phyloP scores from a whole-genome alignment of 2,888 invertebrate genomes.

The Caenorhabditis sp. region DNA sequence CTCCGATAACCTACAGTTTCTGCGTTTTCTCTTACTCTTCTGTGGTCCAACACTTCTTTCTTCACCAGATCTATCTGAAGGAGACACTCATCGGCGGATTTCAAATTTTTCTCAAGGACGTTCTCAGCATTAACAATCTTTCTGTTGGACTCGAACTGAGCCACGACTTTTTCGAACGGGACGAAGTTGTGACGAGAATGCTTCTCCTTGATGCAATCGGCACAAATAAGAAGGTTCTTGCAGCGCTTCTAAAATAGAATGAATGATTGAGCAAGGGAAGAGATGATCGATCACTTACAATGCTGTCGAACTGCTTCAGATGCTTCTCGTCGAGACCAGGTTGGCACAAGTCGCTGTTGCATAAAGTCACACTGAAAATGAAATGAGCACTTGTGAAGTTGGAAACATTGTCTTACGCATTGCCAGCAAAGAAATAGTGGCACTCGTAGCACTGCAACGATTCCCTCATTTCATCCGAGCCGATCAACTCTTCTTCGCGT shows the following conservation, averaged over 20 bases:
- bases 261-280: neutral
- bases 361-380: conserved; percentile 16
- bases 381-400: neutral
- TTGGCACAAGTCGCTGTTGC: conserved; percentile 4
- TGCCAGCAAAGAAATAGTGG: neutral
- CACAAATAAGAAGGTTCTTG: conserved; percentile 13
- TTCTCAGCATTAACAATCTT: conserved; percentile 7
- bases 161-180: conserved; percentile 24
- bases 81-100: conserved; percentile 19
- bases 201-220: conserved; percentile 14
- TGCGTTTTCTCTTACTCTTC: conserved; percentile 1
- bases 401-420: conserved; percentile 7
- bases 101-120: neutral
- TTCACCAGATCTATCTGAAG: neutral
- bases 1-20: neutral
- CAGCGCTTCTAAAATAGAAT: conserved; percentile 16
- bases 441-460: conserved; percentile 10
- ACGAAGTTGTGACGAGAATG: conserved; percentile 29
- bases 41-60: conserved; percentile 14
- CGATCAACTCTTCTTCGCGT: conserved; percentile 16
- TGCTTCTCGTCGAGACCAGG: neutral
- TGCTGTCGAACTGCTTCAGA: conserved; percentile 1
- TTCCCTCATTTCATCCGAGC: neutral
- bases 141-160: conserved; percentile 18
- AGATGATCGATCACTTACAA: neutral